Evolutionary conservation across 2,888 invertebrate species (phyloP).

Genomic region (Hypselothyrea guttata): DNA sequence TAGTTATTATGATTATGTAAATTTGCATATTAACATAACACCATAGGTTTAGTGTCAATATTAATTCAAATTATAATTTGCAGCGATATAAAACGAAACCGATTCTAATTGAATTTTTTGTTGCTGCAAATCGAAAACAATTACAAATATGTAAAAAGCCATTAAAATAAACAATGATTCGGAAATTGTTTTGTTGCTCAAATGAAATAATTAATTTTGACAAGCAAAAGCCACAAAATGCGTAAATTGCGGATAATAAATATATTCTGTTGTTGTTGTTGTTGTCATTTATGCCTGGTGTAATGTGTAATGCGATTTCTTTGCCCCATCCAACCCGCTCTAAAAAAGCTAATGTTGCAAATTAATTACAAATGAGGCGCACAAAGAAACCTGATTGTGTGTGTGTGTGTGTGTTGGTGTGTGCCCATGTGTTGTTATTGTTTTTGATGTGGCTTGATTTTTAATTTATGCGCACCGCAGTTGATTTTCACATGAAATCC

Average conservation of each 20-base stretch:
- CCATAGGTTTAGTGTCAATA: slow-evolving; percentile 31
- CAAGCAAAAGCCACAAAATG: slow-evolving; percentile 63
- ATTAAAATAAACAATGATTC: slow-evolving; percentile 56
- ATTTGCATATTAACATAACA: background rate
- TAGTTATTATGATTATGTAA: slow-evolving; percentile 14
- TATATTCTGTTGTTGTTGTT: too few relatives aligned
- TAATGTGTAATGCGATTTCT: slow-evolving; percentile 30
- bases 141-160: slow-evolving; percentile 41
- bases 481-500: slow-evolving; percentile 75
- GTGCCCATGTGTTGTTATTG: slow-evolving; percentile 11
- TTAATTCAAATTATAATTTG: background rate
- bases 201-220: slow-evolving; percentile 69
- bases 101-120: slow-evolving; percentile 50
- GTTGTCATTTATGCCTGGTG: slow-evolving; percentile 3
- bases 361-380: slow-evolving; percentile 72
- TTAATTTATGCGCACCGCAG: slow-evolving; percentile 75
- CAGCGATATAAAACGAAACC: too few relatives aligned
- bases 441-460: slow-evolving; percentile 59
- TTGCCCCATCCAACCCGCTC: background rate
- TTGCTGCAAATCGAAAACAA: slow-evolving; percentile 62
- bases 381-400: slow-evolving; percentile 30
- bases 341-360: slow-evolving; percentile 65
- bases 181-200: slow-evolving; percentile 44
- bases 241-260: slow-evolving; percentile 56
- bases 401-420: slow-evolving; percentile 7